phyloP scores from a whole-genome alignment of 2,113 vertebrate genomes.

The Falco punctatus region DNA sequence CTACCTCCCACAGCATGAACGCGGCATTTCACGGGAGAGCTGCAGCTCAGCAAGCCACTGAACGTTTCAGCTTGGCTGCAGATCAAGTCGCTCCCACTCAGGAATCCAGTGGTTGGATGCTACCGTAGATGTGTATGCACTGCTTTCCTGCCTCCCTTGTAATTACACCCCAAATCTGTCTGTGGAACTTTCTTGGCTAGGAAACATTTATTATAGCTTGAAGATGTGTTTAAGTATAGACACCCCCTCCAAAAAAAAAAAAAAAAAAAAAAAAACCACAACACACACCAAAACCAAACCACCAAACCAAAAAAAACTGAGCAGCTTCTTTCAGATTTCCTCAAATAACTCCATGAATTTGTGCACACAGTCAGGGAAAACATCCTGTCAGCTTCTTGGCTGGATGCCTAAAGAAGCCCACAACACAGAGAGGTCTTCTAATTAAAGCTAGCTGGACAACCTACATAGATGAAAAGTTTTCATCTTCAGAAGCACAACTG shows the following conservation, averaged over 20 bases:
- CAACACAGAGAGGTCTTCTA: neutral
- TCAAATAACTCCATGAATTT: neutral
- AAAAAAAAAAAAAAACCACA: neutral
- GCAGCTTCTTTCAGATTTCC: neutral
- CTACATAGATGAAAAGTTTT: neutral
- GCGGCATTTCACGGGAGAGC: neutral
- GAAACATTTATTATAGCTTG: neutral
- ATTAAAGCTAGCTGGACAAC: neutral
- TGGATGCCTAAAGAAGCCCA: neutral
- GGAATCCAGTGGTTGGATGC: neutral
- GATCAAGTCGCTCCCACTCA: neutral
- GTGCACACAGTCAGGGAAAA: neutral
- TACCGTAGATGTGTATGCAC: neutral
- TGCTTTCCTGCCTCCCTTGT: neutral
- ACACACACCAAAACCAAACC: neutral
- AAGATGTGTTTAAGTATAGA: constrained; percentile 26
- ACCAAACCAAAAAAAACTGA: neutral
- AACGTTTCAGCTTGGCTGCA: neutral
- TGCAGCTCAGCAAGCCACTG: neutral
- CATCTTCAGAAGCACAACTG: rapidly evolving
- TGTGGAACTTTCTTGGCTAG: neutral
- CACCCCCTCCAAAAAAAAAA: neutral
- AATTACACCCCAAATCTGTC: neutral
- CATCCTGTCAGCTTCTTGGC: neutral
- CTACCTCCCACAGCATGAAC: neutral